These are phyloP conservation scores for Drosophila neoperkinsi DNA, from an alignment of 2,888 invertebrate species.

Conservation along the genomic window DNA sequence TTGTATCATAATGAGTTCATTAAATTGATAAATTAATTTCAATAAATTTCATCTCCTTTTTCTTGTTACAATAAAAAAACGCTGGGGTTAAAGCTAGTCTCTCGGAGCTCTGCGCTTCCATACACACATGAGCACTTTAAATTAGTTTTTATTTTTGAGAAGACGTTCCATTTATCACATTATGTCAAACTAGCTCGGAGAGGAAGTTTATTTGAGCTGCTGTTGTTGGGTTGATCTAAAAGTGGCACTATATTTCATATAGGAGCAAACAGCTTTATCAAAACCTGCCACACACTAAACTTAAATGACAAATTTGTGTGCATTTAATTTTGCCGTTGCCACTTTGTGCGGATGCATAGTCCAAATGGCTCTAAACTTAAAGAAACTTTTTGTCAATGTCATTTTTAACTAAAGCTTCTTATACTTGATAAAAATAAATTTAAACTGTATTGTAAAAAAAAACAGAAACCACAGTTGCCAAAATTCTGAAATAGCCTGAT, in stretches of 20 bases:
- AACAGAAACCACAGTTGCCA: too few species aligned
- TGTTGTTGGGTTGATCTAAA: slow-evolving; percentile 2
- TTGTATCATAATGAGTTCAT: background rate
- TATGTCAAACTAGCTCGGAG: slow-evolving; percentile 12
- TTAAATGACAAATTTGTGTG: slow-evolving; percentile 15
- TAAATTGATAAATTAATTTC: background rate
- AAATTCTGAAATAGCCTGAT: background rate
- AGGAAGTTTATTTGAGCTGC: slow-evolving; percentile 1
- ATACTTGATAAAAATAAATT: background rate
- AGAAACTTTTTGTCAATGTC: background rate
- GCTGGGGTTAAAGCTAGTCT: background rate
- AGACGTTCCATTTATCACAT: slow-evolving; percentile 16
- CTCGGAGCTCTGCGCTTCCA: background rate
- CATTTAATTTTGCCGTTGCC: background rate
- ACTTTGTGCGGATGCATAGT: background rate
- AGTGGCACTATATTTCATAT: slow-evolving; percentile 3
- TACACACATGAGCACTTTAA: background rate
- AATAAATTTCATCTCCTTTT: background rate
- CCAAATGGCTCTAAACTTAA: background rate
- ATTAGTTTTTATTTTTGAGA: slow-evolving; percentile 7
- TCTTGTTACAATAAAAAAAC: background rate
- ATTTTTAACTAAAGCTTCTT: background rate
- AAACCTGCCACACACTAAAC: slow-evolving; percentile 9
- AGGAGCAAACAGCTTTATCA: slow-evolving; percentile 7
- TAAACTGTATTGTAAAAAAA: background rate